These are phyloP conservation scores for Cheilosia vernalis DNA, from an alignment of 2,888 invertebrate species.

Conservation along the genomic window DNA sequence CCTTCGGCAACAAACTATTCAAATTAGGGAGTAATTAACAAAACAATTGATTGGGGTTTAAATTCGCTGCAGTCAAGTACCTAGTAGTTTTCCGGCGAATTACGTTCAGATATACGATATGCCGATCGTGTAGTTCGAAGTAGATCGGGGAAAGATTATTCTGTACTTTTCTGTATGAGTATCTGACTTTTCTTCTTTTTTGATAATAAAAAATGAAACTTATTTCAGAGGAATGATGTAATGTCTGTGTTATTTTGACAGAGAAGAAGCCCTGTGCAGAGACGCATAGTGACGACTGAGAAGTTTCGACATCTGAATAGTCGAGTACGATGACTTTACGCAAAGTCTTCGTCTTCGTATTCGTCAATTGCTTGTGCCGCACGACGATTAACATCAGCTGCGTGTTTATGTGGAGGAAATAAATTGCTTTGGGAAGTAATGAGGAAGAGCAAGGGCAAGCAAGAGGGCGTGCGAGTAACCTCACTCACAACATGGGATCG, in stretches of 20 bases:
- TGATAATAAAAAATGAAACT: conserved; percentile 56
- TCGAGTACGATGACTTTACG: conserved; percentile 14
- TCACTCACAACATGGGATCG: conserved; percentile 7
- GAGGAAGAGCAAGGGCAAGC: conserved; percentile 50
- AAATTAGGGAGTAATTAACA: conserved; percentile 40
- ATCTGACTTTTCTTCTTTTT: background rate
- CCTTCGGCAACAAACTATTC: conserved; percentile 44
- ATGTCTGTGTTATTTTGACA: conserved; percentile 20
- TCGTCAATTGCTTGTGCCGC: conserved; percentile 37
- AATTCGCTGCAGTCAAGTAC: conserved; percentile 15
- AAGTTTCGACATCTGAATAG: conserved; percentile 20
- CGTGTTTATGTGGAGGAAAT: conserved; percentile 55
- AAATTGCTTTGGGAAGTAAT: conserved; percentile 62
- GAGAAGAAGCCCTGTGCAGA: background rate
- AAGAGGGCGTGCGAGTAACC: conserved; percentile 50
- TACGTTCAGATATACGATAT: background rate
- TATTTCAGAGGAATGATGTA: conserved; percentile 67
- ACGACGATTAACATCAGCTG: conserved; percentile 57
- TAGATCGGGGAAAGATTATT: too few relatives aligned
- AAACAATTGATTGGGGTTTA: conserved; percentile 44
- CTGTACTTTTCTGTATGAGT: background rate
- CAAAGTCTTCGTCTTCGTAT: conserved; percentile 16
- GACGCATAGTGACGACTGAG: conserved; percentile 33
- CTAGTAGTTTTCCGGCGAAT: background rate
- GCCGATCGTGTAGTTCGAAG: background rate